Evolutionary conservation across 2,113 vertebrate genomes (phyloP), one percentile per base, ranked within the genome.

Genomic region (Gobius niger): DNA sequence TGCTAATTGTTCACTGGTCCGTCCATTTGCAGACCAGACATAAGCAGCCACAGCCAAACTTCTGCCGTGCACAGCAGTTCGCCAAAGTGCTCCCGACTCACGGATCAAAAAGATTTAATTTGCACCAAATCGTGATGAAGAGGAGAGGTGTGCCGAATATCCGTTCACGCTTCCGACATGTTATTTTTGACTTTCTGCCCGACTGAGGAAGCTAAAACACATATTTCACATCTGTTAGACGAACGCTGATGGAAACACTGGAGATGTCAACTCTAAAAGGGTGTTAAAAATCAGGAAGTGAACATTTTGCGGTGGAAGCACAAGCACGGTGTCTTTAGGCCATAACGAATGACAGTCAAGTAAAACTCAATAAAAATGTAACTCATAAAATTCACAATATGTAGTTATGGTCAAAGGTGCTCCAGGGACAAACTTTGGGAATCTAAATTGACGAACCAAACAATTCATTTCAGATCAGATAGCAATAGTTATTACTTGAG

Each of bases 81-180:
- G n/a, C 16, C 7, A 24, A 3, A 1, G 24, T 24, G 24, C 24
- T 24, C 0, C 1, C 47, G 72, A 52, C n/a, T 72, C 61, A 52
- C 53, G 64, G 65, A 61, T 67, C 15, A 61, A 63, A 56, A 56
- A n/a, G 44, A 67, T 66, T 71, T 67, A 59, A 75, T 73, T 70
- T 50, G 42, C 19, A 9, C 10, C n/a, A 12, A 56, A 13, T 67
- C 51, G 6, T 16, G 12, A 57, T 51, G 51, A 78, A 24, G 41
- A 65, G 54, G 16, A 49, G 34, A 51, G 40, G 16, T 53, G 44
- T 65, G 44, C 44, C 42, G 63, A 68, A 77, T 76, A 73, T 66
- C 71, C 24, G 24, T 24, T 24, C 3, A 24, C 24, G 24, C 24
- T 1, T 24, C 3, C 47, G 13, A 76, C 51, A 14, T 47, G 11